Percentiles rank a stretch among this genome's conserved stretches.
These are phyloP conservation scores for Coptodon rendalli DNA, from an alignment of 2,113 vertebrate genomes.

Conservation along the genomic window DNA sequence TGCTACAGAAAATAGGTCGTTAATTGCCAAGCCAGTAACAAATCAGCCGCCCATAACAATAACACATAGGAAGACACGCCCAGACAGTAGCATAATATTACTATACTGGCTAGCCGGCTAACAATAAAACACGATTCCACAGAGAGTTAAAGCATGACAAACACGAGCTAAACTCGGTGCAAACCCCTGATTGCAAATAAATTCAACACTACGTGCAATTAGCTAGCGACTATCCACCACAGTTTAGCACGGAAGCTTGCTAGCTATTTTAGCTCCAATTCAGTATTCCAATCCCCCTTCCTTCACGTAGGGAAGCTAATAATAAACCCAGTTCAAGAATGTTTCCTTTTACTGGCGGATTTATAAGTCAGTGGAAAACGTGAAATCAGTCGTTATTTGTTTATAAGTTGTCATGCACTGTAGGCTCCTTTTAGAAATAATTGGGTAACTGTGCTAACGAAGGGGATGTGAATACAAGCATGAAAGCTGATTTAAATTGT, in stretches of 20 bases:
- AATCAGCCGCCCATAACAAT: neutral
- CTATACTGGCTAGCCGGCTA: neutral
- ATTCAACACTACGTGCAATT: neutral
- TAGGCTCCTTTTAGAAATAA: neutral
- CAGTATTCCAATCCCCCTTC: neutral
- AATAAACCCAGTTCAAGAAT: neutral
- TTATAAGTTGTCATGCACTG: neutral
- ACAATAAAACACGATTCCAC: neutral
- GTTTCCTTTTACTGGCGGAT: neutral
- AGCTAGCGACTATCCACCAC: too few species aligned
- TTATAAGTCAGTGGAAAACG: neutral
- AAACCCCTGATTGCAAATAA: neutral
- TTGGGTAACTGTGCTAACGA: neutral
- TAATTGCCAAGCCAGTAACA: neutral
- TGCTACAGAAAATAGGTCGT: neutral
- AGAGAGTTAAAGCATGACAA: neutral
- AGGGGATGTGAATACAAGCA: neutral
- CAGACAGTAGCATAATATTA: neutral
- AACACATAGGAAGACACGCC: conserved; percentile 18
- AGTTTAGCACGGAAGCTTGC: neutral
- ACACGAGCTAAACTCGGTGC: neutral
- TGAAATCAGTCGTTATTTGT: neutral
- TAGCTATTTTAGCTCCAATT: neutral
- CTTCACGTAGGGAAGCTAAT: neutral
- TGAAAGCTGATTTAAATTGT: neutral